phyloP scores from a whole-genome alignment of 2,888 invertebrate species.

The Coelopa pilipes region DNA sequence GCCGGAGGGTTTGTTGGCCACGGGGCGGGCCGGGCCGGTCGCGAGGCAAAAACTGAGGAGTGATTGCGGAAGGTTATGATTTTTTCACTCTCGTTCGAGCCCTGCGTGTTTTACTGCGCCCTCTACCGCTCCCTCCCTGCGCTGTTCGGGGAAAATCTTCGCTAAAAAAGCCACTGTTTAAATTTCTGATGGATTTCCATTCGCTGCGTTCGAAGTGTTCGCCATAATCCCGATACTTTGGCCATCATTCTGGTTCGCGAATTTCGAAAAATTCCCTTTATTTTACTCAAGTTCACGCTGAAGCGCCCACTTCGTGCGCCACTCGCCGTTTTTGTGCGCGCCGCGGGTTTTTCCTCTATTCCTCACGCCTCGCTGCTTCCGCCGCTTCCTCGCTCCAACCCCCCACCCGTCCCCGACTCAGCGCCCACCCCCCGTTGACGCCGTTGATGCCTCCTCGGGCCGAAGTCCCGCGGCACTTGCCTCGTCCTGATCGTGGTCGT shows the following conservation, averaged over 20 bases:
- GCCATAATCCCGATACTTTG: neutral
- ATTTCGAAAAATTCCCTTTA: neutral
- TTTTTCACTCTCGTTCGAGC: too few relatives aligned
- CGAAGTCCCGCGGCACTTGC: neutral
- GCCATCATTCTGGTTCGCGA: neutral
- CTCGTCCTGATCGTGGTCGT: too few relatives aligned
- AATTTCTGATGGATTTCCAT: too few relatives aligned
- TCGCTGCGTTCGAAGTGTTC: too few relatives aligned
- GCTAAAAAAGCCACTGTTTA: too few relatives aligned
- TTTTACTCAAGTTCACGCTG: neutral
- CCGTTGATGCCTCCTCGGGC: too few relatives aligned
- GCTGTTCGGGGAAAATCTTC: too few relatives aligned
- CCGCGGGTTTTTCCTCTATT: conserved; percentile 18
- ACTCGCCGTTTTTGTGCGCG: conserved; percentile 15
- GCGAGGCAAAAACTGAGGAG: neutral
- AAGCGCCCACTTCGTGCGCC: conserved; percentile 5
- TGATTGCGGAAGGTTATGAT: conserved; percentile 21
- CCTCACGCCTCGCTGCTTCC: conserved; percentile 5
- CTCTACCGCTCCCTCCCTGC: neutral
- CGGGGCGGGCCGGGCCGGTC: neutral
- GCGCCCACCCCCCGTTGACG: too few relatives aligned
- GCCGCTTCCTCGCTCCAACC: neutral
- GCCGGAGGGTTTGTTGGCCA: neutral
- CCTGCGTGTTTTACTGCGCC: too few relatives aligned
- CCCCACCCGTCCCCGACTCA: too few relatives aligned